Evolutionary conservation across 2,888 invertebrate species (phyloP).

Genomic region (Drosophila vallismaia): DNA sequence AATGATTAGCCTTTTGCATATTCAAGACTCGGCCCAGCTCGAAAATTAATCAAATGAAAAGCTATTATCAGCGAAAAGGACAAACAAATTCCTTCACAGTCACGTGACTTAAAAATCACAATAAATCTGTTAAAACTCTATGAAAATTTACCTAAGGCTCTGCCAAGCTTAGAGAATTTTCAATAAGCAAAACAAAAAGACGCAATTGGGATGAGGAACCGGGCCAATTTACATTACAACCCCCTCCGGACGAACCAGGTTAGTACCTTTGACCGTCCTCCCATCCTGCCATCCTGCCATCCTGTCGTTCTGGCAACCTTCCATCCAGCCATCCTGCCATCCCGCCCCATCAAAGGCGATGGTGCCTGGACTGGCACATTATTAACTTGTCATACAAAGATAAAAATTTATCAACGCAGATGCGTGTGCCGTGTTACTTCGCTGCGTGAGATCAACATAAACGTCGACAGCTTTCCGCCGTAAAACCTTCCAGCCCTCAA

Average conservation of each 20-base stretch:
- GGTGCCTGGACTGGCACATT: slow-evolving; percentile 69
- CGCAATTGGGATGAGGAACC: slow-evolving; percentile 13
- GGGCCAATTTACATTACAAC: slow-evolving; percentile 8
- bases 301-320: neutral
- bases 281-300: slow-evolving; percentile 13
- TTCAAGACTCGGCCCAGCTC: slow-evolving; percentile 17
- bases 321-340: neutral
- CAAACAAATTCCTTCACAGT: slow-evolving; percentile 59
- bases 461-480: slow-evolving; percentile 54
- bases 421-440: slow-evolving; percentile 62
- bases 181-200: slow-evolving; percentile 53
- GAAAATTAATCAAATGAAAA: slow-evolving; percentile 61
- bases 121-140: slow-evolving; percentile 71
- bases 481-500: slow-evolving; percentile 11
- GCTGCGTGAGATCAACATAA: slow-evolving; percentile 71
- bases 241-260: neutral
- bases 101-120: slow-evolving; percentile 74
- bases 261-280: slow-evolving; percentile 1
- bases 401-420: slow-evolving; percentile 80
- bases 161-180: slow-evolving; percentile 49
- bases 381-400: slow-evolving; percentile 82
- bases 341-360: slow-evolving; percentile 19
- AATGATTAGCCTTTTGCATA: neutral
- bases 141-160: slow-evolving; percentile 45
- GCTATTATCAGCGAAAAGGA: slow-evolving; percentile 52